phyloP scores from a whole-genome alignment of 1,140 invertebrate genomes.

The Sminthurinus signatus region DNA sequence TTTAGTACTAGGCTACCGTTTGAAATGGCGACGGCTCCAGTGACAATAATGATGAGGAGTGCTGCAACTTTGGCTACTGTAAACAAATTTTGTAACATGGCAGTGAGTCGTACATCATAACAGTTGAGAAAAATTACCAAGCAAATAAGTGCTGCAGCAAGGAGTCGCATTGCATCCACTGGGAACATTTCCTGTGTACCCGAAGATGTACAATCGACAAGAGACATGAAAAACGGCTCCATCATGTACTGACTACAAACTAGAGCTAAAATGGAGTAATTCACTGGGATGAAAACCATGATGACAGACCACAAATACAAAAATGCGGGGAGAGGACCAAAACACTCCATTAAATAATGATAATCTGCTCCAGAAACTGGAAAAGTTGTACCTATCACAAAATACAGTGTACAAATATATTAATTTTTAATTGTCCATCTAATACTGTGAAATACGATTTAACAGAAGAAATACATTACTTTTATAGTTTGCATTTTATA shows the following conservation, averaged over 20 bases:
- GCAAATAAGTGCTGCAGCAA: constrained; percentile 68
- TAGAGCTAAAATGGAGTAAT: constrained; percentile 91
- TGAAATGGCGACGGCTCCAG: constrained; percentile 67
- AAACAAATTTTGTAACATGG: constrained; percentile 73
- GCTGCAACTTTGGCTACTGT: constrained; percentile 52
- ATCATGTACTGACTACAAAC: constrained; percentile 94
- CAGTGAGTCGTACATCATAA: constrained; percentile 77
- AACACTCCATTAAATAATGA: constrained; percentile 85
- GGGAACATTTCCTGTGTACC: constrained; percentile 61
- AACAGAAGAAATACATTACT: too few relatives aligned
- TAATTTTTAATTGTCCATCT: too few relatives aligned
- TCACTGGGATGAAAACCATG: constrained; percentile 82
- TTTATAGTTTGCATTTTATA: too few relatives aligned
- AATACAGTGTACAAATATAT: too few relatives aligned
- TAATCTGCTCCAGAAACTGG: constrained; percentile 97
- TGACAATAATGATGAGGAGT: constrained; percentile 50
- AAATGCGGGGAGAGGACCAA: constrained; percentile 87
- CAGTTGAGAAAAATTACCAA: constrained; percentile 82
- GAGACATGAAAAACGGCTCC: constrained; percentile 68
- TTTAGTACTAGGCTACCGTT: constrained; percentile 59
- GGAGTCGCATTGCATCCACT: constrained; percentile 59
- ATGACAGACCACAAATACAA: constrained; percentile 91
- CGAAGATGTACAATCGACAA: too few relatives aligned
- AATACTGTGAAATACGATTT: too few relatives aligned
- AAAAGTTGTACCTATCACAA: constrained; percentile 84